A percentile compares a stretch with the other conserved stretches of the same genome.
Evolutionary conservation across 2,797 vertebrate species (phyloP).

Genomic region (Octomys mimax): DNA sequence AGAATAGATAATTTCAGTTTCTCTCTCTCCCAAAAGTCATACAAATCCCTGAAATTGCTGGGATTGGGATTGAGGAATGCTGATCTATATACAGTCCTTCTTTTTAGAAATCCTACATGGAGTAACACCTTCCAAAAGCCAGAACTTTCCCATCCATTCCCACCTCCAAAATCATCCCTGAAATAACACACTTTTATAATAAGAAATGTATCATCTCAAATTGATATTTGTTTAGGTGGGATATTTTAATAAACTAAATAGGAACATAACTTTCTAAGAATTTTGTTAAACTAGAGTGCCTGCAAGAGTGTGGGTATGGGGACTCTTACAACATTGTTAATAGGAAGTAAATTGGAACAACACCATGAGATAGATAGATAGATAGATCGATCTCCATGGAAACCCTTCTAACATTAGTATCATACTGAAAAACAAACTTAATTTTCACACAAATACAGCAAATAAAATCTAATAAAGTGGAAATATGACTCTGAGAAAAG

Average conservation of each 20-base stretch:
- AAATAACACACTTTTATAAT: neutral
- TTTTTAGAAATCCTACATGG: neutral
- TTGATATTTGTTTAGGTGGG: neutral
- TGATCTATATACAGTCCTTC: neutral
- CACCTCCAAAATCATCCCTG: neutral
- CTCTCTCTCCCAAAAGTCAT: neutral
- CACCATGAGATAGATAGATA: too few species aligned
- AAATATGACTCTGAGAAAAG: constrained; percentile 63
- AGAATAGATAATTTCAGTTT: neutral
- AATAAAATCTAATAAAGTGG: constrained; percentile 68
- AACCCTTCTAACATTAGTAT: constrained; percentile 64
- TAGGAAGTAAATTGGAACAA: too few species aligned
- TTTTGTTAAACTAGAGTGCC: neutral
- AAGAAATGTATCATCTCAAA: neutral
- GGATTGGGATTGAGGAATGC: too few species aligned
- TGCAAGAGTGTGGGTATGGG: too few species aligned
- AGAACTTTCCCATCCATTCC: neutral
- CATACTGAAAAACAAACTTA: constrained; percentile 63
- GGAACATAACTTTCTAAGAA: constrained; percentile 51
- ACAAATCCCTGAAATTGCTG: neutral
- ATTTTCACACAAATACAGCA: constrained; percentile 64
- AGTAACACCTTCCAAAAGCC: neutral
- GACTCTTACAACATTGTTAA: too few species aligned
- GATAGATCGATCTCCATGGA: constrained; percentile 63
- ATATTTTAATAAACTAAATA: constrained; percentile 40